Evolutionary conservation across 2,797 vertebrate genomes (phyloP).

Genomic region (Poecile montanus): DNA sequence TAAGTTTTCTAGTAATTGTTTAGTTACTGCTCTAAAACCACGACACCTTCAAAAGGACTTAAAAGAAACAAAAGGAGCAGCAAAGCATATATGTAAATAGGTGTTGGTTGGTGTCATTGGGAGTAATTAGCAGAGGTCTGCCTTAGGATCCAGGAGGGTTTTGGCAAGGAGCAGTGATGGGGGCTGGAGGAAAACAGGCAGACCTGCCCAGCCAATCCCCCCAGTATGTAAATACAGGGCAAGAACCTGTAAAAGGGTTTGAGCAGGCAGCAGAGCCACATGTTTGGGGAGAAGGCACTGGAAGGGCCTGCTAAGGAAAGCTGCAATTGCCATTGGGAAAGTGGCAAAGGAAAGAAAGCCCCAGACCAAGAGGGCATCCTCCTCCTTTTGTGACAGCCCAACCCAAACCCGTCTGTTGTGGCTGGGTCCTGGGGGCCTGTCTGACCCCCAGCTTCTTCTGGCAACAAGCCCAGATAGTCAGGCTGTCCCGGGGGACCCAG

Average conservation of each 20-base stretch:
- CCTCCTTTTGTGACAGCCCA: too few species aligned
- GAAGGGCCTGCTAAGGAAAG: background rate
- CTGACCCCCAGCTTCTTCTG: too few species aligned
- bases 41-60: background rate
- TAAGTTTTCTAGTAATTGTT: too few species aligned
- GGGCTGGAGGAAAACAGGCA: too few species aligned
- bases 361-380: background rate
- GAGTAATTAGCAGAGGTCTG: fast-evolving
- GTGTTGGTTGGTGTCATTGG: background rate
- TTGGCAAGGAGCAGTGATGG: too few species aligned
- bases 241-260: fast-evolving
- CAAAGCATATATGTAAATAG: fast-evolving
- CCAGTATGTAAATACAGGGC: fast-evolving
- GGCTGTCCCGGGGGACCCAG: too few species aligned
- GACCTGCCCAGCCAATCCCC: fast-evolving
- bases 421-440: too few species aligned
- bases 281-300: fast-evolving
- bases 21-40: too few species aligned
- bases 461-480: too few species aligned
- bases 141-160: background rate
- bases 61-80: background rate
- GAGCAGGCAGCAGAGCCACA: fast-evolving
- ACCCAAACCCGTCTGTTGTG: fast-evolving
- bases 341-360: background rate
- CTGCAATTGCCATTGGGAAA: background rate